Conservation (phyloP, 2,888 invertebrate species). For the Tachina lurida region DNA sequence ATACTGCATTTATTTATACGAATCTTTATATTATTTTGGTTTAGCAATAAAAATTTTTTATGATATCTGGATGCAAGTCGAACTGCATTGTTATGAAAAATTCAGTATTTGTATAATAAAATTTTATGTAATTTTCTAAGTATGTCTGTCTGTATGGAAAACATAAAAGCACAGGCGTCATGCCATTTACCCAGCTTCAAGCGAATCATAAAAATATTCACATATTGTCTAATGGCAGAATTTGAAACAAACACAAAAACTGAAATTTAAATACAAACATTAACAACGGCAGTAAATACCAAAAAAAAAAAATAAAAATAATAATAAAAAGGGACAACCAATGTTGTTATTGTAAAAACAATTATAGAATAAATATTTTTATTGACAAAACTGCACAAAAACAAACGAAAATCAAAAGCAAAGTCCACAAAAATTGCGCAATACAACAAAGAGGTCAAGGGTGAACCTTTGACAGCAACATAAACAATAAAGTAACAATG, state of each 20-base stretch:
- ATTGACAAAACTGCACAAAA: constrained; percentile 56
- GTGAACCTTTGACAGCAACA: constrained; percentile 52
- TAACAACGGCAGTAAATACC: background rate
- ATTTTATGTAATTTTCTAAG: background rate
- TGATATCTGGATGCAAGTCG: too few species aligned
- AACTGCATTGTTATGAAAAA: too few species aligned
- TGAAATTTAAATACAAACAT: constrained; percentile 16
- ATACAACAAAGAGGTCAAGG: constrained; percentile 52
- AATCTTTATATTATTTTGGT: too few species aligned
- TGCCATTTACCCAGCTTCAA: too few species aligned
- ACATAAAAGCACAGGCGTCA: background rate
- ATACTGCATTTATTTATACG: too few species aligned
- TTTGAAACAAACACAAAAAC: background rate
- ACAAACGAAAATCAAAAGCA: constrained; percentile 44
- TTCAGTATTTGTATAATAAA: background rate
- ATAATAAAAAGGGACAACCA: constrained; percentile 1
- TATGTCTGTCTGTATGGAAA: background rate
- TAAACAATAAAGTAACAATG: constrained; percentile 51
- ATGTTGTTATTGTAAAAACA: constrained; percentile 38
- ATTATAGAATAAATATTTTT: constrained; percentile 67
- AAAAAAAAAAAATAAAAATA: constrained; percentile 2
- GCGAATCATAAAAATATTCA: constrained; percentile 11
- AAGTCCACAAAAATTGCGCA: constrained; percentile 29
- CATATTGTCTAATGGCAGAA: constrained; percentile 47
- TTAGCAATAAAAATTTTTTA: too few species aligned